Percentiles rank a stretch among this genome's conserved stretches.
phyloP scores from a whole-genome alignment of 2,888 invertebrate species.

The Pristionchus fissidentatus region DNA sequence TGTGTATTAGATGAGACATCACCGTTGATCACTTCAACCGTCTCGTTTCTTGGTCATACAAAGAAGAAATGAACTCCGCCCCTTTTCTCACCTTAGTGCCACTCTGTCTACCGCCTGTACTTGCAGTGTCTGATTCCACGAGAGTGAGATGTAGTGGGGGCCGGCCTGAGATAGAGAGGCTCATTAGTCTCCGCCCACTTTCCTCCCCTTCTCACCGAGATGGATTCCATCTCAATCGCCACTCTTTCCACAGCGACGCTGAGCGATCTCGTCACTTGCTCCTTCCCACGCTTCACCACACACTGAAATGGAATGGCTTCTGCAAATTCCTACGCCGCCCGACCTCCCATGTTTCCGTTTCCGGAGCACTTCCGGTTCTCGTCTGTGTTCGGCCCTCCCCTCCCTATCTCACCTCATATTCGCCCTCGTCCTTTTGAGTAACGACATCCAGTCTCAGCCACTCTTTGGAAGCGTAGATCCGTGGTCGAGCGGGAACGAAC shows the following conservation, averaged over 20 bases:
- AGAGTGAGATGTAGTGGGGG: slow-evolving; percentile 58
- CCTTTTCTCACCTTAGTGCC: slow-evolving; percentile 36
- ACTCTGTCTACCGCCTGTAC: slow-evolving; percentile 53
- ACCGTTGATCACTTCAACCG: too few relatives aligned
- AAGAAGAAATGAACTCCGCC: too few relatives aligned
- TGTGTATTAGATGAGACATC: too few relatives aligned
- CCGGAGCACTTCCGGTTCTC: not conserved
- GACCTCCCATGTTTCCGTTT: not conserved
- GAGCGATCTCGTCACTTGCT: not conserved
- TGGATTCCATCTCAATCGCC: slow-evolving; percentile 32
- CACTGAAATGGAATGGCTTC: not conserved
- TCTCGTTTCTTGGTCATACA: too few relatives aligned
- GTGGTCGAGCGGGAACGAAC: slow-evolving; percentile 47
- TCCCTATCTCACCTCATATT: slow-evolving; percentile 50
- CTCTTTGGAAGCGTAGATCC: slow-evolving; percentile 55
- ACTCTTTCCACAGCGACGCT: slow-evolving; percentile 1
- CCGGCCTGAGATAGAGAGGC: not conserved
- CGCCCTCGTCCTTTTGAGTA: slow-evolving; percentile 56
- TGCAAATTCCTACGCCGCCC: not conserved
- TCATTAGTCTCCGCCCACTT: not conserved
- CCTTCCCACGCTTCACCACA: slow-evolving; percentile 35
- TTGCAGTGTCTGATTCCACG: slow-evolving; percentile 63
- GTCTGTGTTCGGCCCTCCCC: not conserved
- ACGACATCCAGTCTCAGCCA: slow-evolving; percentile 57
- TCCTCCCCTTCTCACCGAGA: slow-evolving; percentile 18